These are phyloP conservation scores for Cheilosia scutellata DNA, from an alignment of 2,888 invertebrate species.

Conservation along the genomic window DNA sequence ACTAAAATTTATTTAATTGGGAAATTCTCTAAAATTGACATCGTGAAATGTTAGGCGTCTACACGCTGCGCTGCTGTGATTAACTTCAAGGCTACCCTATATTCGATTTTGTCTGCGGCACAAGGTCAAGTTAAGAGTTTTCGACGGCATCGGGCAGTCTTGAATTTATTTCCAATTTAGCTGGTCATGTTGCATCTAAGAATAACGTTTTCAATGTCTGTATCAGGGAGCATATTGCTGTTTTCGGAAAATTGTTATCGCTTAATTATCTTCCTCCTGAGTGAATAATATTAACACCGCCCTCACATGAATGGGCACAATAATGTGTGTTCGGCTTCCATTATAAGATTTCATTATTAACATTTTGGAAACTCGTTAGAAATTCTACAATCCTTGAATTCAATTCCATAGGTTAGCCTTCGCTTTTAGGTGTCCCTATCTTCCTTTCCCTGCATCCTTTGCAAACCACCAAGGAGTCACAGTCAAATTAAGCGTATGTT, in stretches of 20 bases:
- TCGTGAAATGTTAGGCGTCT: neutral
- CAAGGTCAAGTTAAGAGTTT: constrained; percentile 45
- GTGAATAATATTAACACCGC: constrained; percentile 48
- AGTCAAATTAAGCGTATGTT: constrained; percentile 70
- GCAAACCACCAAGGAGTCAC: constrained; percentile 23
- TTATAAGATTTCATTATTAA: constrained; percentile 61
- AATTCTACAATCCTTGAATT: constrained; percentile 54
- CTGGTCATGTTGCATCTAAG: neutral
- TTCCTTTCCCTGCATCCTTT: constrained; percentile 19
- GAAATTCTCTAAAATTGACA: constrained; percentile 11
- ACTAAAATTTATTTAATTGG: constrained; percentile 25
- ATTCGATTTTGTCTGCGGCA: constrained; percentile 12
- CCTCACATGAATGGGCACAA: neutral
- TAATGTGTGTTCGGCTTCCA: constrained; percentile 46
- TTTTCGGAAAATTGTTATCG: neutral
- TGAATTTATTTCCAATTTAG: neutral
- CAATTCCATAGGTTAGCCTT: constrained; percentile 55
- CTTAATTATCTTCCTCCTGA: constrained; percentile 31
- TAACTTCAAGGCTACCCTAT: constrained; percentile 52
- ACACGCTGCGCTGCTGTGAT: neutral
- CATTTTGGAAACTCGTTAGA: constrained; percentile 51
- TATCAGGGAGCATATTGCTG: neutral
- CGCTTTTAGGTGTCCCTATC: constrained; percentile 42
- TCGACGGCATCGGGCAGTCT: neutral
- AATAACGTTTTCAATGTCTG: neutral